phyloP scores from a whole-genome alignment of 2,888 invertebrate genomes.

The Drosophila limbata region DNA sequence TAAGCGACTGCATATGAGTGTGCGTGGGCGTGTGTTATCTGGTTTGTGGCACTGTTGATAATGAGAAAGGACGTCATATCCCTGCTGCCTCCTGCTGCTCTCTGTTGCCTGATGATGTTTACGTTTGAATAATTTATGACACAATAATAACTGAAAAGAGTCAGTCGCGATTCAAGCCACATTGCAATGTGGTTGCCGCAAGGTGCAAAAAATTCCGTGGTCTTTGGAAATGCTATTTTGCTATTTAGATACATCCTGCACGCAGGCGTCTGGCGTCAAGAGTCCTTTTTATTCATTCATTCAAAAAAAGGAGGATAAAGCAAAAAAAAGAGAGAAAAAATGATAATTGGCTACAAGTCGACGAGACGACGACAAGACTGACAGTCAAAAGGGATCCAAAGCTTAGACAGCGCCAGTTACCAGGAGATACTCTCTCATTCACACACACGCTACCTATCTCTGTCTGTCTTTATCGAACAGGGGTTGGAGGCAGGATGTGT shows the following conservation, averaged over 20 bases:
- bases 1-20: constrained; percentile 35
- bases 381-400: constrained; percentile 66
- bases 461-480: background rate
- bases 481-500: constrained; percentile 17
- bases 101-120: constrained; percentile 80
- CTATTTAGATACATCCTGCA: constrained; percentile 69
- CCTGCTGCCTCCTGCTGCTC: constrained; percentile 31
- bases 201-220: constrained; percentile 68
- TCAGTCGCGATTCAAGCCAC: constrained; percentile 32
- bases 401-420: constrained; percentile 46
- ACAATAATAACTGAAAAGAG: constrained; percentile 64
- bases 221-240: constrained; percentile 78
- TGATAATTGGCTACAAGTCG: constrained; percentile 75
- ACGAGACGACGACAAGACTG: constrained; percentile 41
- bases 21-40: constrained; percentile 40
- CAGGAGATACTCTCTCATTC: constrained; percentile 5
- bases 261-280: constrained; percentile 40
- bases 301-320: constrained; percentile 41
- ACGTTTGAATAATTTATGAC: constrained; percentile 84
- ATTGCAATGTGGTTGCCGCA: constrained; percentile 74
- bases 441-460: background rate
- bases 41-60: constrained; percentile 67
- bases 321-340: constrained; percentile 45
- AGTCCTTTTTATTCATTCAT: constrained; percentile 76
- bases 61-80: constrained; percentile 58